Evolutionary conservation across 2,888 invertebrate genomes (phyloP).

Genomic region (Oligia strigilis): DNA sequence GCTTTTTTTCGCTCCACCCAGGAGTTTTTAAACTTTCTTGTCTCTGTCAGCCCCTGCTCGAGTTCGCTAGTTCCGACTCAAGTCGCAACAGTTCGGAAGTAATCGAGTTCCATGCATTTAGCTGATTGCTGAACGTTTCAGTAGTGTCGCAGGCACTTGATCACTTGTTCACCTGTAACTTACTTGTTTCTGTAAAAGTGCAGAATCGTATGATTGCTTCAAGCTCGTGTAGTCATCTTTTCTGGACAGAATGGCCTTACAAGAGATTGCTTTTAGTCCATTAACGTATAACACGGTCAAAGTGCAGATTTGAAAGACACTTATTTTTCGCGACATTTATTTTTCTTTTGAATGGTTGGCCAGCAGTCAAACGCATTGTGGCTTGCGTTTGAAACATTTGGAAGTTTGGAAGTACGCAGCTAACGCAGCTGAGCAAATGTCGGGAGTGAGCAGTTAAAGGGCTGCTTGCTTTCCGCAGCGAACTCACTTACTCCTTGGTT

Average conservation of each 20-base stretch:
- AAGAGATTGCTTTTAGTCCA: slow-evolving; percentile 14
- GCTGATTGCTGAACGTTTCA: background rate
- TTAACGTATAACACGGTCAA: slow-evolving; percentile 3
- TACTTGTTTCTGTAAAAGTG: background rate
- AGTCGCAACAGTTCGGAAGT: background rate
- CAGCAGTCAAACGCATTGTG: background rate
- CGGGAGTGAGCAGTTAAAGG: background rate
- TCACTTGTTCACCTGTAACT: no score
- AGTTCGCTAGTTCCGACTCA: background rate
- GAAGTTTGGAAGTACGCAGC: background rate
- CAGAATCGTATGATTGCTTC: background rate
- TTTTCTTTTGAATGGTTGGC: background rate
- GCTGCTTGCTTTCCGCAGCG: background rate
- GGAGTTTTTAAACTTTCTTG: background rate
- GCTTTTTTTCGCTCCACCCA: no score
- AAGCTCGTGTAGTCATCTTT: background rate
- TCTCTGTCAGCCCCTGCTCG: background rate
- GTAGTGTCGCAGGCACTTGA: no score
- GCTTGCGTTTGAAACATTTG: background rate
- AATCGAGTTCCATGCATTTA: background rate
- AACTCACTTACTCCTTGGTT: background rate
- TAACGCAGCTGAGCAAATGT: background rate
- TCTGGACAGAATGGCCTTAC: background rate
- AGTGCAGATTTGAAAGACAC: background rate
- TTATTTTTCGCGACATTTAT: background rate